Percentiles rank a stretch among this genome's conserved stretches.
These are phyloP conservation scores for Meta bourneti DNA, from an alignment of 2,888 invertebrate genomes.

Conservation along the genomic window DNA sequence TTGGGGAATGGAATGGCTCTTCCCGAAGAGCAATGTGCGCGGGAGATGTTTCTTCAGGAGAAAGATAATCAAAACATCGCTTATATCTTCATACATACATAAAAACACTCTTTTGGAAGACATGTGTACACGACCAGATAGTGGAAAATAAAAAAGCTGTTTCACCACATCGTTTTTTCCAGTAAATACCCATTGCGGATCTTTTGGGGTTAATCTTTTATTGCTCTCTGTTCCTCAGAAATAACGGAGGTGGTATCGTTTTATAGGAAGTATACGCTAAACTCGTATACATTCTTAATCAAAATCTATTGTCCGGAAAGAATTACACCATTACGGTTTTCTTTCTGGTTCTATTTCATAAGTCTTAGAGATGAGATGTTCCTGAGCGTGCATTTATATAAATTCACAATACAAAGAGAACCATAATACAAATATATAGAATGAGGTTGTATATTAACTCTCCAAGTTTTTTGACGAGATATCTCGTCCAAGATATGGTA, in stretches of 20 bases:
- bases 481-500: too few species aligned
- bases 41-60: constrained; percentile 16
- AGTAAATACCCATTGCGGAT: too few species aligned
- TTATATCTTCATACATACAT: constrained; percentile 41
- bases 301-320: not conserved
- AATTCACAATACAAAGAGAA: too few species aligned
- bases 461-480: too few species aligned
- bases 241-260: not conserved
- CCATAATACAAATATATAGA: too few species aligned
- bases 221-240: not conserved
- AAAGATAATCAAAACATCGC: constrained; percentile 44
- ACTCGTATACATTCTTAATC: not conserved
- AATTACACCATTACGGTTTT: not conserved
- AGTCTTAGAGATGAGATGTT: too few species aligned
- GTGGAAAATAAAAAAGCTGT: not conserved
- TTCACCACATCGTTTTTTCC: too few species aligned
- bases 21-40: not conserved
- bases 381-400: too few species aligned
- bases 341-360: too few species aligned
- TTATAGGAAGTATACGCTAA: not conserved
- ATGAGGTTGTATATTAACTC: too few species aligned
- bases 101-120: constrained; percentile 3
- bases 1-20: constrained; percentile 26
- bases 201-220: too few species aligned
- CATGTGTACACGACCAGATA: not conserved